These are phyloP conservation scores for Pachyramphus minor DNA, from an alignment of 2,113 vertebrate genomes.

Conservation along the genomic window DNA sequence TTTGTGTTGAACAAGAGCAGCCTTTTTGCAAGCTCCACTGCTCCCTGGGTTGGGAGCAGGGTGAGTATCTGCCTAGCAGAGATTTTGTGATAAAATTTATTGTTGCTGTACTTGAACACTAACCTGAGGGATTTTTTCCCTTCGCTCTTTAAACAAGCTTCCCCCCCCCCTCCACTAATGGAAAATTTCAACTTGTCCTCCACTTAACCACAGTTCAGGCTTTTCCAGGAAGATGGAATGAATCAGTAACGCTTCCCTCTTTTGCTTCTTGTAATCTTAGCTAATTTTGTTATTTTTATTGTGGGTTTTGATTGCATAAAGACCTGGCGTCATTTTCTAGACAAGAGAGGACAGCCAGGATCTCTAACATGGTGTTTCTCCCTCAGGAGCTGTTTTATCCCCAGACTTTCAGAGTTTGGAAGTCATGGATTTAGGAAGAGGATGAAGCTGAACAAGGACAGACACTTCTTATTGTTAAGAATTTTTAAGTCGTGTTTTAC, in stretches of 20 bases:
- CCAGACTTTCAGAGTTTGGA: not conserved
- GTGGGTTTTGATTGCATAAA: not conserved
- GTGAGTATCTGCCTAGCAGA: not conserved
- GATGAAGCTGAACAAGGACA: not conserved
- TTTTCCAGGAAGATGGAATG: not conserved
- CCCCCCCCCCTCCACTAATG: not conserved
- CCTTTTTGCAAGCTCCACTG: not conserved
- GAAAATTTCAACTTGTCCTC: slow-evolving; percentile 9
- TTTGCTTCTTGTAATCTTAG: not conserved
- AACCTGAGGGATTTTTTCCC: not conserved
- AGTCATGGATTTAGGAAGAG: not conserved
- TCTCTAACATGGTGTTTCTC: not conserved
- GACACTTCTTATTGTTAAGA: not conserved
- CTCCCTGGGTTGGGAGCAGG: not conserved
- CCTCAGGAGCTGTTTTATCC: not conserved
- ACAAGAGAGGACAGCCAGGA: not conserved
- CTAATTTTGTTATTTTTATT: not conserved
- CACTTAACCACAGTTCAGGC: not conserved
- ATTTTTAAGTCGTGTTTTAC: not conserved
- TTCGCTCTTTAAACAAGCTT: not conserved
- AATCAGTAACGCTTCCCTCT: not conserved
- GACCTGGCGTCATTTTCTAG: not conserved
- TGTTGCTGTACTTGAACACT: not conserved
- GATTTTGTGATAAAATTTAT: not conserved
- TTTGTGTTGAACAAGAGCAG: not conserved